Conservation (phyloP, 2,113 vertebrate genomes). For the Eptesicus fuscus region DNA sequence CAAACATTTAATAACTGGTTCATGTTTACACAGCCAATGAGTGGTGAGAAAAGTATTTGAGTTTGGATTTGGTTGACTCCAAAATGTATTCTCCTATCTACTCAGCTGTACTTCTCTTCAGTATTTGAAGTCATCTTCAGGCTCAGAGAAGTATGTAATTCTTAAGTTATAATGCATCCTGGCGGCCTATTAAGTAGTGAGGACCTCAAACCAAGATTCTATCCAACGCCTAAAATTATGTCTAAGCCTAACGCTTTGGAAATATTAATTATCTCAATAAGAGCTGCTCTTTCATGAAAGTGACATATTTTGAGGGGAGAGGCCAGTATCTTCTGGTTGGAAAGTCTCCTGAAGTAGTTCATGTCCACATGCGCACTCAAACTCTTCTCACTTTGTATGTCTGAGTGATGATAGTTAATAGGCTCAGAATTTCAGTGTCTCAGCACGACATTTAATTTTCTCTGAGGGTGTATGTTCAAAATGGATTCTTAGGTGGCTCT, state of each 20-base stretch:
- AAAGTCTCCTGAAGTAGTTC: not conserved
- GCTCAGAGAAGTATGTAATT: not conserved
- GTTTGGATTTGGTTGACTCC: not conserved
- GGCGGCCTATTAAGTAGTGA: not conserved
- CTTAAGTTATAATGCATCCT: not conserved
- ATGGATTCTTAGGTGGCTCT: too few species aligned
- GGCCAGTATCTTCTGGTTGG: not conserved
- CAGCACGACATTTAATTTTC: not conserved
- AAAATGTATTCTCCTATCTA: not conserved
- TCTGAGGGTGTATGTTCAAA: not conserved
- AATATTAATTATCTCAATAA: not conserved
- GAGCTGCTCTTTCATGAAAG: not conserved
- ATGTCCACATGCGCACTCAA: not conserved
- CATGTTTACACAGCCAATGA: not conserved
- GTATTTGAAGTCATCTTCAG: not conserved
- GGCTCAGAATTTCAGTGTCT: not conserved
- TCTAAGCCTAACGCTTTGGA: not conserved
- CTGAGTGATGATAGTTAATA: not conserved
- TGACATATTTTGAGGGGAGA: not conserved
- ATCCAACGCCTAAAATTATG: not conserved
- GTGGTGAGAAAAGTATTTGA: not conserved
- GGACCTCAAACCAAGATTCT: not conserved
- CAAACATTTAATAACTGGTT: not conserved
- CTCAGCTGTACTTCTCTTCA: not conserved
- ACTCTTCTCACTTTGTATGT: not conserved